Evolutionary conservation across 2,888 invertebrate species (phyloP).

Genomic region (Heteromyza rotundicornis): DNA sequence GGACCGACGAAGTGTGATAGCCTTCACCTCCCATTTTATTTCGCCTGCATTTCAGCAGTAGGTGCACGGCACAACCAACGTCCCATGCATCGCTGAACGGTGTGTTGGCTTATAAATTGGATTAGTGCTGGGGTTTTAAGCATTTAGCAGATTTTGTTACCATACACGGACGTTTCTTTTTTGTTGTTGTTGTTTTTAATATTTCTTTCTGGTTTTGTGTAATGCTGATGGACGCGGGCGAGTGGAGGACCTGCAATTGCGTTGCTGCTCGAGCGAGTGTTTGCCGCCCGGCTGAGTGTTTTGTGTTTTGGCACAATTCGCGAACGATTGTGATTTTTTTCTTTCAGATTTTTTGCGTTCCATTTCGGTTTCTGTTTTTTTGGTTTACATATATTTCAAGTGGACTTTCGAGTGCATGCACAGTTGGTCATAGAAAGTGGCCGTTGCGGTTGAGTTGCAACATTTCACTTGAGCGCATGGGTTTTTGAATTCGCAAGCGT

Average conservation of each 20-base stretch:
- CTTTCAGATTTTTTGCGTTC: background rate
- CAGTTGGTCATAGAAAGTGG: slow-evolving; percentile 33
- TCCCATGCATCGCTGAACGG: background rate
- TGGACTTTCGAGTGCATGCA: slow-evolving; percentile 34
- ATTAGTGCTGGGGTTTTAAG: slow-evolving; percentile 46
- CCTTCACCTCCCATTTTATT: no score
- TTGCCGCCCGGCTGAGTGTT: slow-evolving; percentile 38
- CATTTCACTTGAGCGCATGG: slow-evolving; percentile 1
- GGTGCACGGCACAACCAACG: slow-evolving; percentile 13
- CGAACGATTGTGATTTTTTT: no score
- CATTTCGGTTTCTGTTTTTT: slow-evolving; percentile 11
- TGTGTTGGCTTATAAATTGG: slow-evolving; percentile 42
- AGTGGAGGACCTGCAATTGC: slow-evolving; percentile 13
- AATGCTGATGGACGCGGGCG: no score
- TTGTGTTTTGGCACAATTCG: slow-evolving; percentile 31
- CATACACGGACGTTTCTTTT: slow-evolving; percentile 23
- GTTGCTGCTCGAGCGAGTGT: slow-evolving; percentile 25
- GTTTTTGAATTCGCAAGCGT: background rate
- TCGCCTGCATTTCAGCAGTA: no score
- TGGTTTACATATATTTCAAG: slow-evolving; percentile 17
- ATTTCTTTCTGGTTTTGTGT: background rate
- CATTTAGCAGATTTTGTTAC: slow-evolving; percentile 44
- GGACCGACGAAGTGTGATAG: no score
- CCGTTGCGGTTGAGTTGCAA: slow-evolving; percentile 7
- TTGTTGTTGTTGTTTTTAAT: slow-evolving; percentile 25